Percentiles rank a stretch among this genome's conserved stretches.
These are phyloP conservation scores for Arion vulgaris DNA, from an alignment of 1,140 invertebrate genomes.

Conservation along the genomic window DNA sequence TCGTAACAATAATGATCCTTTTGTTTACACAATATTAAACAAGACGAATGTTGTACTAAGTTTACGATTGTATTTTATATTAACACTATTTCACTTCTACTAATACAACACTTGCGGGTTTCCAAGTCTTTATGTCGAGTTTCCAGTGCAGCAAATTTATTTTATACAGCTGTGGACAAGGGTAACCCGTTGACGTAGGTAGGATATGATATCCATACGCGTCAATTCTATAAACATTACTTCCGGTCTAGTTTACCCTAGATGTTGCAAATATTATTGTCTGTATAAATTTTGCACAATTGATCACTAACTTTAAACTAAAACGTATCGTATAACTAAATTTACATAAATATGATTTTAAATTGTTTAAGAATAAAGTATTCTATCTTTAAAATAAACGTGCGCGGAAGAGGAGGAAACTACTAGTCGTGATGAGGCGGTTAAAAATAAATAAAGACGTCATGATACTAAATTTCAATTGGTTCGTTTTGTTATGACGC, in stretches of 20 bases:
- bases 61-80: not conserved
- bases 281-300: too few species aligned
- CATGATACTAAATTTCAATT: not conserved
- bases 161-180: not conserved
- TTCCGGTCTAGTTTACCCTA: too few species aligned
- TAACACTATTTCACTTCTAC: not conserved
- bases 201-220: too few species aligned
- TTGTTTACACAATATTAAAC: not conserved
- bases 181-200: constrained; percentile 11
- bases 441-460: not conserved
- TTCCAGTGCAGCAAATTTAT: not conserved
- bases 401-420: not conserved
- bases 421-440: not conserved
- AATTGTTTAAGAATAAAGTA: too few species aligned
- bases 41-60: not conserved
- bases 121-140: not conserved
- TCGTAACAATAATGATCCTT: not conserved
- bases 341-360: too few species aligned
- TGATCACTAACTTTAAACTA: too few species aligned
- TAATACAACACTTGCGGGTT: not conserved
- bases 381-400: too few species aligned
- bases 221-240: too few species aligned
- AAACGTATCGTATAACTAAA: too few species aligned
- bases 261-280: too few species aligned
- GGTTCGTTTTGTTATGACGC: not conserved